These are phyloP conservation scores for Zoroaster sp. DNA, from an alignment of 53 echinoderm and acorn worm genomes.

Conservation along the genomic window DNA sequence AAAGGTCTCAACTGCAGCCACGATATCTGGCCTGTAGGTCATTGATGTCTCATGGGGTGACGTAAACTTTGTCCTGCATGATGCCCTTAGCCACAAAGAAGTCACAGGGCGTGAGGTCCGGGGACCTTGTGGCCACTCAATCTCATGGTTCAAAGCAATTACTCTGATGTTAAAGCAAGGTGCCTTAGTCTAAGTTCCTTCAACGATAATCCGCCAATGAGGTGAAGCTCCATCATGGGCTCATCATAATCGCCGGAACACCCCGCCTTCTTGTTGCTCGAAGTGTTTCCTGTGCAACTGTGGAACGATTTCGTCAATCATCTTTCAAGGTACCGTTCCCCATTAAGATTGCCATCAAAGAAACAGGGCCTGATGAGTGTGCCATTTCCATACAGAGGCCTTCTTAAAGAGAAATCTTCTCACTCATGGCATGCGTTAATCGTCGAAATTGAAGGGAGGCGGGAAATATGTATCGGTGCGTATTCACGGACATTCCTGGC, in stretches of 20 bases:
- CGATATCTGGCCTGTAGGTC: conserved; percentile 29
- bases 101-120: too few relatives aligned
- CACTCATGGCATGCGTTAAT: neutral
- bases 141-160: conserved; percentile 27
- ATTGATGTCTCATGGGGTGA: neutral
- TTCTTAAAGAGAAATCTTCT: conserved; percentile 39
- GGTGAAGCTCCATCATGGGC: conserved; percentile 61
- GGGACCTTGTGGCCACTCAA: conserved; percentile 59
- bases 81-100: neutral
- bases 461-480: conserved; percentile 3
- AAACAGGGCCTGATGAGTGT: too few relatives aligned
- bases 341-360: too few relatives aligned
- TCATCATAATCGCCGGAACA: conserved; percentile 30
- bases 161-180: conserved; percentile 39
- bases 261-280: too few relatives aligned
- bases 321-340: too few relatives aligned
- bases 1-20: conserved; percentile 11
- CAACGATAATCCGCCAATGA: neutral
- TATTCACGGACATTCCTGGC: conserved; percentile 48
- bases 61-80: conserved; percentile 22
- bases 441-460: neutral
- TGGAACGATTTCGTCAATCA: conserved; percentile 25
- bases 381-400: conserved; percentile 37
- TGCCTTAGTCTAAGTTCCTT: conserved; percentile 22
- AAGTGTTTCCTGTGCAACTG: neutral